Conservation (phyloP, 2,797 vertebrate species). For the Trichosurus vulpecula region DNA sequence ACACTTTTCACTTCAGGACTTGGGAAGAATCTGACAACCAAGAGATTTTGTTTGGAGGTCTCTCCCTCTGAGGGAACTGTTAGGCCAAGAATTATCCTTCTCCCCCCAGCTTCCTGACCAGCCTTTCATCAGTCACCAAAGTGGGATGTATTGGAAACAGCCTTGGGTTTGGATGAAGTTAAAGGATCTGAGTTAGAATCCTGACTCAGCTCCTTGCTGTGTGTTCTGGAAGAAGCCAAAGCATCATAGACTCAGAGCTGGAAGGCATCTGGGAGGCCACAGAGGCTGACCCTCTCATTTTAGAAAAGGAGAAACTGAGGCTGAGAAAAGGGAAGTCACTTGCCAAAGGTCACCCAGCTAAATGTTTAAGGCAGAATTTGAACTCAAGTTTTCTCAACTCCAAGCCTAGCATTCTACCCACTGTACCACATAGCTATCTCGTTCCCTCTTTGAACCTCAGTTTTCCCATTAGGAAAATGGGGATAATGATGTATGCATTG, state of each 20-base stretch:
- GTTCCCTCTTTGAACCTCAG: not conserved
- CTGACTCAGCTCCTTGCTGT: not conserved
- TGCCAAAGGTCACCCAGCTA: not conserved
- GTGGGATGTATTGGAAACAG: not conserved
- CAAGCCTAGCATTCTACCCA: not conserved
- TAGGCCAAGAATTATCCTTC: no score
- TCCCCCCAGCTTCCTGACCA: not conserved
- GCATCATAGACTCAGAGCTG: not conserved
- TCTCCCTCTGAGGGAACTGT: conserved; percentile 45
- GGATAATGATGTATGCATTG: not conserved
- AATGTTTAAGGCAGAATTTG: not conserved
- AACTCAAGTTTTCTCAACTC: not conserved
- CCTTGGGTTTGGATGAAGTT: not conserved
- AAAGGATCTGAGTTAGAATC: not conserved
- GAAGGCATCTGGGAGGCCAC: not conserved
- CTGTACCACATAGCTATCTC: not conserved
- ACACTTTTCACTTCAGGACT: not conserved
- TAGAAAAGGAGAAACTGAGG: not conserved
- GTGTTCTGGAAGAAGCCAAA: conserved; percentile 4
- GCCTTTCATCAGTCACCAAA: not conserved
- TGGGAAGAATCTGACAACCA: conserved; percentile 38
- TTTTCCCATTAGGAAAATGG: not conserved
- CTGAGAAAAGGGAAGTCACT: not conserved
- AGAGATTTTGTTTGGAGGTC: not conserved
- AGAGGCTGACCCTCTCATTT: not conserved